Evolutionary conservation across 2,888 invertebrate species (phyloP), one percentile per base, ranked within the genome.

Genomic region (Galeopsomyia nigrocyanea): DNA sequence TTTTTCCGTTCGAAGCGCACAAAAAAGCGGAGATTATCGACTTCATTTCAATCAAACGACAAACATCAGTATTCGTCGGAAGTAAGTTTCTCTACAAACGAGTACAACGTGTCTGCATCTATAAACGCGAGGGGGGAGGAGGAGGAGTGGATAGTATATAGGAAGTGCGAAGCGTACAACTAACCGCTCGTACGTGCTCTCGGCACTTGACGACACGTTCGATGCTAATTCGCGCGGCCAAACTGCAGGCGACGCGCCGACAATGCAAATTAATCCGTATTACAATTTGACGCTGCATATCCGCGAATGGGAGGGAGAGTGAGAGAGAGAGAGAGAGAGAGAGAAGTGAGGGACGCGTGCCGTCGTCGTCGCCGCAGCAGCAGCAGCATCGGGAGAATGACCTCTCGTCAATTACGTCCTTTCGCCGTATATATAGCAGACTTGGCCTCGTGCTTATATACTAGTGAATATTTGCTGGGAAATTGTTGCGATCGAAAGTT

Each of bases 211-310:
- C 68, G 71, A 68, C 58, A 68, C 67, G 58, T 72, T 65, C 68
- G 70, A 66, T 62, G 68, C 62, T 75, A 66, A 72, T 68, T 65
- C 68, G 49, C 68, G 49, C 60, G 56, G 49, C 58, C 68, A 66
- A 72, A 75, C 69, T 72, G 58, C 57, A 57, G 49, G 17, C 22
- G 61, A 65, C 56, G 26, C 75, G 77, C 69, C 78, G 76, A 77
- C 79, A 77, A 81, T 79, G 77, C 68, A 74, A 80, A 80, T 81
- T 78, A 77, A 79, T 80, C 73, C 76, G 73, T 68, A 75, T 78
- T 77, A 71, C 70, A 71, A 71, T 74, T 60, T 51, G 71, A 68
- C 65, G 47, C 17, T 14, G 50, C 53, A 53, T 21, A 21, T 21
- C 53, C 53, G 53, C 17, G 47, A 26, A 26, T 5, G 26, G 26